A percentile compares a stretch with the other conserved stretches of the same genome.
Evolutionary conservation across 1,140 invertebrate species (phyloP).

Genomic region (Hyposmocoma kahamanoa): DNA sequence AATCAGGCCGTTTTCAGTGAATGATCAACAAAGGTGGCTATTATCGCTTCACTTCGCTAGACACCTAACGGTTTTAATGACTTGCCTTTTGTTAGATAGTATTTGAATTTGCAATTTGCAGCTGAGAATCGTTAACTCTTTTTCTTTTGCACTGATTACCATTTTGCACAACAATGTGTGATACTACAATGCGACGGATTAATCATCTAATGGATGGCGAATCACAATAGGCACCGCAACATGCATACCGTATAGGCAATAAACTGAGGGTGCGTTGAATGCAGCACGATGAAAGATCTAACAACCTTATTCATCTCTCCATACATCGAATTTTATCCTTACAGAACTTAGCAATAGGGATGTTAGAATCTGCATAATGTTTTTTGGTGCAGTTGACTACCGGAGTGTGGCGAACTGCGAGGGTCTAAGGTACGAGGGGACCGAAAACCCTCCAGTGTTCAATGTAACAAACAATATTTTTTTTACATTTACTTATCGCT

Average conservation of each 20-base stretch:
- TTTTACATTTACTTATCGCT: constrained; percentile 45
- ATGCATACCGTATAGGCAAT: constrained; percentile 62
- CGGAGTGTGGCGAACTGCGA: constrained; percentile 45
- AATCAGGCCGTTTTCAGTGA: not conserved
- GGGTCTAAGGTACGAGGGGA: constrained; percentile 53
- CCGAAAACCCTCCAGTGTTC: constrained; percentile 39
- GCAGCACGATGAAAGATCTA: constrained; percentile 35
- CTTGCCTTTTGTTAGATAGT: not conserved
- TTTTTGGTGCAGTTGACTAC: constrained; percentile 37
- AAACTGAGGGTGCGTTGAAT: constrained; percentile 58
- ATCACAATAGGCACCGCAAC: constrained; percentile 55
- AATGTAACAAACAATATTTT: constrained; percentile 41
- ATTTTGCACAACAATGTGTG: constrained; percentile 46
- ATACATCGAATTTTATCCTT: constrained; percentile 33
- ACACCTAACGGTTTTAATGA: constrained; percentile 1
- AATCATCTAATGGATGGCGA: constrained; percentile 63
- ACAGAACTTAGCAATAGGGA: constrained; percentile 17
- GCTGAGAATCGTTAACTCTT: too few relatives aligned
- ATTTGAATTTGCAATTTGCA: not conserved
- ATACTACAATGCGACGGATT: constrained; percentile 51
- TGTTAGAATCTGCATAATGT: constrained; percentile 1
- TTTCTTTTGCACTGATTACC: too few relatives aligned
- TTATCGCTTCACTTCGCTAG: too few relatives aligned
- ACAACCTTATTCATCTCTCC: constrained; percentile 10
- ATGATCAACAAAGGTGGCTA: too few relatives aligned